Evolutionary conservation across 2,113 vertebrate genomes (phyloP), one percentile per base, ranked within the genome.

Genomic region (Antennarius striatus): DNA sequence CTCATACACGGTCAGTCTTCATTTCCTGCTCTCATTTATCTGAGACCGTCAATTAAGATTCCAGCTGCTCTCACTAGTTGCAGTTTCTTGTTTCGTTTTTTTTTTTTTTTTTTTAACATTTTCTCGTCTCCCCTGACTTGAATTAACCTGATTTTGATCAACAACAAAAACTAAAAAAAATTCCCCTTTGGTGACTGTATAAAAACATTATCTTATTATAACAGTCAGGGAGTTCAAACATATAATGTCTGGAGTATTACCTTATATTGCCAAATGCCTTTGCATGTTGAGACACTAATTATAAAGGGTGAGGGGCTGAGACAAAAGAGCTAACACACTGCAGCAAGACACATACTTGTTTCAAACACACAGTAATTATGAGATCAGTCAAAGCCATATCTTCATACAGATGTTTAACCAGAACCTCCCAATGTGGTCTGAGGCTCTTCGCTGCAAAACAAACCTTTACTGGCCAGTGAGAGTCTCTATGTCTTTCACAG

Each of bases 351-450:
- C 67, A 80, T 62, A 69, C 36, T 69, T 83, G 52, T 43, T 63
- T 45, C 39, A 69, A 65, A 73, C 46, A 69, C 67, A 73, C 80
- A 68, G 65, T 61, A 81, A 85, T 86, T 83, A 88, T 82, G 68
- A 86, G 85, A 76, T 88, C 72, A 82, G 69, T 55, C 56, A 65
- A 56, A 71, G 60, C 62, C 55, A 16, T 61, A 61, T 65, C 71
- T 71, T 80, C 63, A 71, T 77, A 64, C 15, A 64, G 56, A 79
- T 42, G 17, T 69, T 77, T 15, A 77, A 32, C 48, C 53, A 71
- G 53, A 66, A 51, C 40, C 71, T 86, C 70, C 67, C 63, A 62
- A 32, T 4, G 30, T 47, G 56, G 51, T 69, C 71, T 53, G 61
- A 51, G 22, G 48, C 30, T 30, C 36, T 70, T 28, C 56, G 51